Percentiles rank a stretch among this genome's conserved stretches.
phyloP scores from a whole-genome alignment of 1,140 invertebrate species.

The Drosophila sechellia region DNA sequence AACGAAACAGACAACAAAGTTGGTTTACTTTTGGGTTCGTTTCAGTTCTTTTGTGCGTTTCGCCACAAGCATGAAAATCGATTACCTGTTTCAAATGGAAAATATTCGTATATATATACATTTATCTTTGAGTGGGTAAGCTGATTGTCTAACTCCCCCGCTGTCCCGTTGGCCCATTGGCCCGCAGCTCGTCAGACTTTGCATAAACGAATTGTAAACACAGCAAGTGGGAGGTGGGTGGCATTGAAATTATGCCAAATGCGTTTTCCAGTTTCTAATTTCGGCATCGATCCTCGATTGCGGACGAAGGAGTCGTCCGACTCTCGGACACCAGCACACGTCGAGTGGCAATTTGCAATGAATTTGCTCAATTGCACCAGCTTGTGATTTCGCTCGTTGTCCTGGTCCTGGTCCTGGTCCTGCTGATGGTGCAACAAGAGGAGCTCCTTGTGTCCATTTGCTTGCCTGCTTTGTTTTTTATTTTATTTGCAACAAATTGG shows the following conservation, averaged over 20 bases:
- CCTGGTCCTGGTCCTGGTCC: not conserved
- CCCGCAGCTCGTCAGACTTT: constrained; percentile 61
- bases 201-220: constrained; percentile 79
- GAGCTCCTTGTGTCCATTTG: constrained; percentile 7
- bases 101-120: constrained; percentile 52
- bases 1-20: constrained; percentile 72
- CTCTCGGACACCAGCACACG: constrained; percentile 6
- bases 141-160: constrained; percentile 63
- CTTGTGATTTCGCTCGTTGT: not conserved
- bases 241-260: constrained; percentile 41
- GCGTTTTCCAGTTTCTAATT: constrained; percentile 44
- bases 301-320: not conserved
- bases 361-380: constrained; percentile 53
- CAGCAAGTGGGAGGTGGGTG: constrained; percentile 10
- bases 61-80: constrained; percentile 80
- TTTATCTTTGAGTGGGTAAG: constrained; percentile 48
- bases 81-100: constrained; percentile 81
- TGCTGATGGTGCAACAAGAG: constrained; percentile 27
- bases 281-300: constrained; percentile 37
- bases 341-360: constrained; percentile 66
- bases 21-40: constrained; percentile 59
- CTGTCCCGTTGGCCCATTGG: not conserved
- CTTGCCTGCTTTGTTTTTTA: constrained; percentile 53
- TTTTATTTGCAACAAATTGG: constrained; percentile 74
- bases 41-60: constrained; percentile 68